phyloP scores from a whole-genome alignment of 2,113 vertebrate genomes.

The Hassar affinis region DNA sequence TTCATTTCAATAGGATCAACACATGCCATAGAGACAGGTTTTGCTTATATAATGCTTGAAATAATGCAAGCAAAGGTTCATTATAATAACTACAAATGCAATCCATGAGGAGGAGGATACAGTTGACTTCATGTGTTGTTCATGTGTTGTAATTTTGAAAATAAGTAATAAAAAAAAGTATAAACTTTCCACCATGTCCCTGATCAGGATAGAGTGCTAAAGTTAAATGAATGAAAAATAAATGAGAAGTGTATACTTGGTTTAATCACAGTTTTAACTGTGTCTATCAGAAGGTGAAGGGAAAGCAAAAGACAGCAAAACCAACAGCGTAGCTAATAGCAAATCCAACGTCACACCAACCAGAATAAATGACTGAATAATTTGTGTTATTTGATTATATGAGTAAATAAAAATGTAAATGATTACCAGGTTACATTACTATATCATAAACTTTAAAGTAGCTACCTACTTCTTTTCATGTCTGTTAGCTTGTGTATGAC shows the following conservation, averaged over 20 bases:
- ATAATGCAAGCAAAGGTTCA: not conserved
- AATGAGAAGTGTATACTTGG: not conserved
- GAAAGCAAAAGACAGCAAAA: not conserved
- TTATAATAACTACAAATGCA: not conserved
- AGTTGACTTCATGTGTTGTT: not conserved
- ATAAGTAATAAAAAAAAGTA: not conserved
- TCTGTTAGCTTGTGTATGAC: not conserved
- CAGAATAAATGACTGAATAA: not conserved
- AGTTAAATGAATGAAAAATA: not conserved
- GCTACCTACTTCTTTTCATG: not conserved
- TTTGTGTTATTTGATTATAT: not conserved
- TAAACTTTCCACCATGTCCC: not conserved
- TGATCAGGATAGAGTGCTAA: not conserved
- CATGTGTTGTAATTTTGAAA: not conserved
- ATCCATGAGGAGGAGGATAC: not conserved
- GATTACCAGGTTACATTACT: not conserved
- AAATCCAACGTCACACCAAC: not conserved
- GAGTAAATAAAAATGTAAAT: not conserved
- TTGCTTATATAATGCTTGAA: not conserved
- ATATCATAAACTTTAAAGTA: not conserved
- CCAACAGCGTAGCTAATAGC: not conserved
- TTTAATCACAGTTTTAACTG: not conserved
- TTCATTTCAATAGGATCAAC: conserved; percentile 19
- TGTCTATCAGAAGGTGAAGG: not conserved
- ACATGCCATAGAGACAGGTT: not conserved